Conservation (phyloP, 2,888 invertebrate species). For the Xanthorhoe spadicearia region DNA sequence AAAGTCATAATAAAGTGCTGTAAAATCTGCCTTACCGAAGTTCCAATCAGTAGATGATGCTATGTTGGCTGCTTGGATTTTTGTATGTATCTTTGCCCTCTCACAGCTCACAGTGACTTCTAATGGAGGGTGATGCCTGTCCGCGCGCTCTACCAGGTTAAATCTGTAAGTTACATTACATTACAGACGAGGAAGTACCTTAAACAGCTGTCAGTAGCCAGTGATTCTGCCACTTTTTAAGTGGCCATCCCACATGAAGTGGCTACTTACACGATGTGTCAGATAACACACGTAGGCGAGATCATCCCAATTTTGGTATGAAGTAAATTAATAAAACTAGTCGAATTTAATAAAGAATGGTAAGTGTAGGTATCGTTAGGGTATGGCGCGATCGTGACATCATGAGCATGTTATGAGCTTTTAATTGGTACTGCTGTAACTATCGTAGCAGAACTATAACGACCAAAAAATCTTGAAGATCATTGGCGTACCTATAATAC, state of each 20-base stretch:
- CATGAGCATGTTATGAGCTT: slow-evolving; percentile 8
- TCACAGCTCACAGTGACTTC: no score
- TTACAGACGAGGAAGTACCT: neutral
- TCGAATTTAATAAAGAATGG: slow-evolving; percentile 24
- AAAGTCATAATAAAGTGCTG: no score
- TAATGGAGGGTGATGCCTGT: no score
- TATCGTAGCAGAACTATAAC: neutral
- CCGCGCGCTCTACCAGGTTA: no score
- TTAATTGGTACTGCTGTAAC: slow-evolving; percentile 6
- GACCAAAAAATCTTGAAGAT: no score
- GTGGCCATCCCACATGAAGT: slow-evolving; percentile 27
- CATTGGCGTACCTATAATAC: no score
- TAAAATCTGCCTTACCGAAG: no score
- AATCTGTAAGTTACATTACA: neutral
- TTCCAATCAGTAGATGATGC: no score
- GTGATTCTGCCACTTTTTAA: slow-evolving; percentile 12
- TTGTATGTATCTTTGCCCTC: no score
- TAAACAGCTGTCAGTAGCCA: neutral
- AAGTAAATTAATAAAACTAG: slow-evolving; percentile 30
- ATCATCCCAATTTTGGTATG: slow-evolving; percentile 31
- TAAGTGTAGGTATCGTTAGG: slow-evolving; percentile 5
- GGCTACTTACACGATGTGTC: slow-evolving; percentile 31
- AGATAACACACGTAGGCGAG: slow-evolving; percentile 24
- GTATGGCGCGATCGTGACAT: slow-evolving; percentile 16
- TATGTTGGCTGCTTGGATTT: no score